phyloP scores from a whole-genome alignment of 1,140 invertebrate species.

The Drusus annulatus region DNA sequence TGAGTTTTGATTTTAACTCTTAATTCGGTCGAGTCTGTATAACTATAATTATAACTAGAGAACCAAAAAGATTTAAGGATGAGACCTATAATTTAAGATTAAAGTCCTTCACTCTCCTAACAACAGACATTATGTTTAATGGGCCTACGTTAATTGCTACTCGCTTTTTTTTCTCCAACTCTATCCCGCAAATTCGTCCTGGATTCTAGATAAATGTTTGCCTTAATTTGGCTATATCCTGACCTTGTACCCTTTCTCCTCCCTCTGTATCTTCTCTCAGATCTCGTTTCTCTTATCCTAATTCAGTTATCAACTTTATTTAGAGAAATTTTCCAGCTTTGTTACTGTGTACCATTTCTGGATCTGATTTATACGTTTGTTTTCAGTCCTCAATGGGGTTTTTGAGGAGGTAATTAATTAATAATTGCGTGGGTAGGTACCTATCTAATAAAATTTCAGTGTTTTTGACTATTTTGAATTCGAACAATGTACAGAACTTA shows the following conservation, averaged over 20 bases:
- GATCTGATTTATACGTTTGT: slow-evolving; percentile 39
- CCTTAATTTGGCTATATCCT: slow-evolving; percentile 29
- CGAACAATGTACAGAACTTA: neutral
- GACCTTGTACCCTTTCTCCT: slow-evolving; percentile 38
- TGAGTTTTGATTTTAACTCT: too few species aligned
- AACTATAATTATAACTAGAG: too few species aligned
- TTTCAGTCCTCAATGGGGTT: slow-evolving; percentile 23
- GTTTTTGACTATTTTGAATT: neutral
- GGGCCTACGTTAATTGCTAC: slow-evolving; percentile 12
- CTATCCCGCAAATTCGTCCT: neutral
- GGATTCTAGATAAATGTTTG: slow-evolving; percentile 30
- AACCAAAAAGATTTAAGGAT: too few species aligned
- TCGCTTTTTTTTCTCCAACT: slow-evolving; percentile 10
- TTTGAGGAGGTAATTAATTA: slow-evolving; percentile 21
- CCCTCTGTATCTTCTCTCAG: neutral
- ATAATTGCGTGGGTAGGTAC: neutral
- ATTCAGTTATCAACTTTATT: slow-evolving; percentile 41
- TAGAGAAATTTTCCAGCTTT: slow-evolving; percentile 24
- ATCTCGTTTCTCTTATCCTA: slow-evolving; percentile 8
- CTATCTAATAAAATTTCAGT: neutral
- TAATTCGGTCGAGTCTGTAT: too few species aligned
- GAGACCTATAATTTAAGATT: neutral
- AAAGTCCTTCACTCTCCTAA: neutral
- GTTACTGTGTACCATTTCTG: slow-evolving; percentile 24
- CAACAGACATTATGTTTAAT: neutral